Evolutionary conservation across 2,888 invertebrate genomes (phyloP).

Genomic region (Troides aeacus): DNA sequence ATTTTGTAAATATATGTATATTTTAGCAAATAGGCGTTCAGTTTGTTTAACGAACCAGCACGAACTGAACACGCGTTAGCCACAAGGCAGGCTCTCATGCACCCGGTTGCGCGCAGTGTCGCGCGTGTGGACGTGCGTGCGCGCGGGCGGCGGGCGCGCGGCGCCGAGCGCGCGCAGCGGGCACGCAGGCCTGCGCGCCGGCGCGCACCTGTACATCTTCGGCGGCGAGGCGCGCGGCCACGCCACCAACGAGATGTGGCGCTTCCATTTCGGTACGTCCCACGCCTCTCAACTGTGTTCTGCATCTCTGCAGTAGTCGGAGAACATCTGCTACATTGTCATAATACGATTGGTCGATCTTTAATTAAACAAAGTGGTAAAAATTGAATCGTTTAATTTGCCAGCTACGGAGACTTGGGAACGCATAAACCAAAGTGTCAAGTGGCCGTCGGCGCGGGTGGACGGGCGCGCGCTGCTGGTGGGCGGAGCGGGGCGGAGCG

Average conservation of each 20-base stretch:
- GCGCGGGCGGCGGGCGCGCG: conserved; percentile 60
- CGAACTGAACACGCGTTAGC: too few species aligned
- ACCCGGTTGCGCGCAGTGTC: conserved; percentile 57
- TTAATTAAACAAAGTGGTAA: neutral
- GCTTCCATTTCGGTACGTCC: conserved; percentile 86
- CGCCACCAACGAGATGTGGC: conserved; percentile 88
- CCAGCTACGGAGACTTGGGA: conserved; percentile 88
- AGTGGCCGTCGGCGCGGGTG: conserved; percentile 84
- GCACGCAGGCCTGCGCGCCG: conserved; percentile 88
- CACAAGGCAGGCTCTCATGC: neutral
- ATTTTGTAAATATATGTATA: too few species aligned
- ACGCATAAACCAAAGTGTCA: conserved; percentile 81
- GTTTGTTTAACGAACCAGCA: too few species aligned
- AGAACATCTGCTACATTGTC: too few species aligned
- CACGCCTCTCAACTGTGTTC: neutral
- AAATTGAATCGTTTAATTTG: neutral
- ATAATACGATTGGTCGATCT: too few species aligned
- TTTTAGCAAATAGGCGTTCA: too few species aligned
- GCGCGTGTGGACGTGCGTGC: conserved; percentile 83
- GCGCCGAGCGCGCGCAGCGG: conserved; percentile 86
- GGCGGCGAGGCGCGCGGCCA: conserved; percentile 88
- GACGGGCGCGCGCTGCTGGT: conserved; percentile 85
- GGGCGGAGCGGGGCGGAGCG: conserved; percentile 61
- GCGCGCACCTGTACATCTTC: conserved; percentile 88
- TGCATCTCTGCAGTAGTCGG: too few species aligned